Conservation (phyloP, 2,113 vertebrate species). For the Sorex fumeus region DNA sequence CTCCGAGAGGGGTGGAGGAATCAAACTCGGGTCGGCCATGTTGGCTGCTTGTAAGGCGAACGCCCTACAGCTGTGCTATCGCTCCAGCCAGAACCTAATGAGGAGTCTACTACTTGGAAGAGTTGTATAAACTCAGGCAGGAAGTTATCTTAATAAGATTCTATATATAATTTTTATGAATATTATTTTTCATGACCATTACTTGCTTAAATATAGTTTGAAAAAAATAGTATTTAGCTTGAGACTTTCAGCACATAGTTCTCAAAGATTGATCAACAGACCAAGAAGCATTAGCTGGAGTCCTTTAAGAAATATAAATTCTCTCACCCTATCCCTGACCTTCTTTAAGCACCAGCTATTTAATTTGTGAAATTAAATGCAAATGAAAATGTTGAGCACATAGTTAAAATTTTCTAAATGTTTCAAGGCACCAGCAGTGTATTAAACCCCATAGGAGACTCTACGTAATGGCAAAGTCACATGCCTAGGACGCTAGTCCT, state of each 20-base stretch:
- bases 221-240: background rate
- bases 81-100: no score
- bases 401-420: background rate
- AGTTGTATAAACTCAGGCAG: background rate
- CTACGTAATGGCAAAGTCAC: background rate
- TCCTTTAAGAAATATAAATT: background rate
- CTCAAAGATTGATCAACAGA: background rate
- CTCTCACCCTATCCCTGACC: background rate
- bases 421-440: background rate
- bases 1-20: no score
- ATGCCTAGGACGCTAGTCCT: accelerated
- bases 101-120: background rate
- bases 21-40: no score
- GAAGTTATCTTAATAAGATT: conserved; percentile 8
- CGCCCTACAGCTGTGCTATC: no score
- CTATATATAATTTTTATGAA: background rate
- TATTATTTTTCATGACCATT: background rate
- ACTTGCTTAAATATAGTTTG: background rate
- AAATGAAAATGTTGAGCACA: background rate
- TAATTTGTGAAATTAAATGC: background rate
- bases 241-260: background rate
- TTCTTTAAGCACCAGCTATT: background rate
- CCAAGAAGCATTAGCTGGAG: background rate
- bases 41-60: no score
- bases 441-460: background rate